Evolutionary conservation across 2,113 vertebrate species (phyloP).

Genomic region (Plecturocebus donacophilus): DNA sequence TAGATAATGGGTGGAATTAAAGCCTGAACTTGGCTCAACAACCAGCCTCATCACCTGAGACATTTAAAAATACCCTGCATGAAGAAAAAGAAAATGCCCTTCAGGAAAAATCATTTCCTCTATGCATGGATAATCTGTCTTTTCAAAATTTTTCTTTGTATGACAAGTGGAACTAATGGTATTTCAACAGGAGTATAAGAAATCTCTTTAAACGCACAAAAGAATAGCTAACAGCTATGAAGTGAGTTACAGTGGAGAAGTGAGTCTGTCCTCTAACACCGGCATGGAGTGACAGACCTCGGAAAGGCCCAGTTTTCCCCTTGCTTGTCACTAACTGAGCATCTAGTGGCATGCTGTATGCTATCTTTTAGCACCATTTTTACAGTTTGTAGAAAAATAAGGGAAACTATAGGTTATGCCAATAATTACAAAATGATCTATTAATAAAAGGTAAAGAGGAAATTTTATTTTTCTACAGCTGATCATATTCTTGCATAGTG

Average conservation of each 20-base stretch:
- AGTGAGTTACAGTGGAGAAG: not conserved
- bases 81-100: constrained; percentile 61
- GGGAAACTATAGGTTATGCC: not conserved
- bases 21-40: constrained; percentile 67
- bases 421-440: not conserved
- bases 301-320: not conserved
- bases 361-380: not conserved
- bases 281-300: not conserved
- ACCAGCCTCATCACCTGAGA: constrained; percentile 20
- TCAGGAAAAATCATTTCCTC: constrained; percentile 60
- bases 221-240: not conserved
- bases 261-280: not conserved
- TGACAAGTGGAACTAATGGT: constrained; percentile 66
- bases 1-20: constrained; percentile 61
- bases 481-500: not conserved
- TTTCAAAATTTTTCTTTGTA: constrained; percentile 56
- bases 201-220: constrained; percentile 27
- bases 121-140: constrained; percentile 67
- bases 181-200: constrained; percentile 6
- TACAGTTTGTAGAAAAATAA: constrained; percentile 16
- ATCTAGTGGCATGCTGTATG: too few relatives aligned
- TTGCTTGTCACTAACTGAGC: not conserved
- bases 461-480: not conserved
- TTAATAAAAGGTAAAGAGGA: not conserved
- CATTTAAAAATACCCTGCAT: constrained; percentile 66